Conservation (phyloP, 2,113 vertebrate genomes). For the Neopipo cinnamomea region DNA sequence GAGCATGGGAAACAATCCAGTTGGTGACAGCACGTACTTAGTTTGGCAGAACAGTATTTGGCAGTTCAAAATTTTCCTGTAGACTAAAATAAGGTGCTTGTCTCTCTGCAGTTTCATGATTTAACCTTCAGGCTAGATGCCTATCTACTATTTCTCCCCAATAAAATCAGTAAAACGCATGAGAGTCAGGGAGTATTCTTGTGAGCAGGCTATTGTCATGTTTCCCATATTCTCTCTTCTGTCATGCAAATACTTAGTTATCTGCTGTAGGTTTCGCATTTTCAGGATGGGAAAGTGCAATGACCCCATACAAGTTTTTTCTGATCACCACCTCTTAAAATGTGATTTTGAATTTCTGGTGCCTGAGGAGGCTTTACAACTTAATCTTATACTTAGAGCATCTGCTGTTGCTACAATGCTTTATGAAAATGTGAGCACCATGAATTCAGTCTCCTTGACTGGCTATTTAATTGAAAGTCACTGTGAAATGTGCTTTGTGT, state of each 20-base stretch:
- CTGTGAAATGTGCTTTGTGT: not conserved
- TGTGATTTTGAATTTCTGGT: not conserved
- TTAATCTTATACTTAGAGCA: not conserved
- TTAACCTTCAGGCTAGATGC: not conserved
- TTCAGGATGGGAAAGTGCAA: not conserved
- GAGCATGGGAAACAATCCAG: not conserved
- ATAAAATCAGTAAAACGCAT: not conserved
- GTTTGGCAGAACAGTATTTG: not conserved
- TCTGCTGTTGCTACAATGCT: not conserved
- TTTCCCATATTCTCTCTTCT: not conserved
- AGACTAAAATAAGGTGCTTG: not conserved
- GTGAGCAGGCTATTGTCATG: not conserved
- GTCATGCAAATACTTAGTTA: not conserved
- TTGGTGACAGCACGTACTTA: not conserved
- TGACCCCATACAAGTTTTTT: not conserved
- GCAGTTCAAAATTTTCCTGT: not conserved
- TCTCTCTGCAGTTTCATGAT: not conserved
- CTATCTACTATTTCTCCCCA: not conserved
- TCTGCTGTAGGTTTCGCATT: not conserved
- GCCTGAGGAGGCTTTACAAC: not conserved
- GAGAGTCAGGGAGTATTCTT: not conserved
- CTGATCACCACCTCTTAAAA: not conserved
- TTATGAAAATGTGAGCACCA: not conserved
- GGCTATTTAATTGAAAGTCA: not conserved
- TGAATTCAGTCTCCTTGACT: not conserved